Conservation (phyloP, 2,113 vertebrate species). For the Leptobrachium ailaonicum region DNA sequence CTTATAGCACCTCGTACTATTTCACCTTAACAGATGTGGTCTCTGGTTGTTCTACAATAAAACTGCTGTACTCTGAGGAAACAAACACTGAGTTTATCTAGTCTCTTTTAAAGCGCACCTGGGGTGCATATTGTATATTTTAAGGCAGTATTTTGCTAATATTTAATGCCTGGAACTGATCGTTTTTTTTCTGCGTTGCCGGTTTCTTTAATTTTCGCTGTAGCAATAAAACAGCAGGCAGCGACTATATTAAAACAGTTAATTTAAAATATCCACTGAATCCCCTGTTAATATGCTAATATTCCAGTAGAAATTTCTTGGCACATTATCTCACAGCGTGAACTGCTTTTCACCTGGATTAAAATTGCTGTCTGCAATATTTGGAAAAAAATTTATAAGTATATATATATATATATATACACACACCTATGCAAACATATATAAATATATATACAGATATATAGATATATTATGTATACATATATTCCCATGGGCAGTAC, state of each 20-base stretch:
- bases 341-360: background rate
- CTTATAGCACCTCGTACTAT: too few relatives aligned
- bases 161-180: background rate
- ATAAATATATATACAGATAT: too few relatives aligned
- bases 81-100: background rate
- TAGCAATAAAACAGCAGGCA: slow-evolving; percentile 29
- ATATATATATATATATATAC: too few relatives aligned
- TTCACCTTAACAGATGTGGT: too few relatives aligned
- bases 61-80: background rate
- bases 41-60: background rate
- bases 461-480: too few relatives aligned
- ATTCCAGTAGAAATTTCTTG: slow-evolving; percentile 5
- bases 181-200: background rate
- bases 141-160: background rate
- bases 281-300: slow-evolving; percentile 41
- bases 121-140: background rate
- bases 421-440: too few relatives aligned
- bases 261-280: slow-evolving; percentile 33
- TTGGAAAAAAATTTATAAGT: too few relatives aligned
- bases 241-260: slow-evolving; percentile 41
- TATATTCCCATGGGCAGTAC: too few relatives aligned
- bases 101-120: background rate
- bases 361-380: slow-evolving; percentile 1
- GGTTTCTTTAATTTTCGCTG: slow-evolving; percentile 19
- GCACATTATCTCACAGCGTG: slow-evolving; percentile 21